Conservation (phyloP, 2,888 invertebrate genomes). For the Exephanes ischioxanthus region DNA sequence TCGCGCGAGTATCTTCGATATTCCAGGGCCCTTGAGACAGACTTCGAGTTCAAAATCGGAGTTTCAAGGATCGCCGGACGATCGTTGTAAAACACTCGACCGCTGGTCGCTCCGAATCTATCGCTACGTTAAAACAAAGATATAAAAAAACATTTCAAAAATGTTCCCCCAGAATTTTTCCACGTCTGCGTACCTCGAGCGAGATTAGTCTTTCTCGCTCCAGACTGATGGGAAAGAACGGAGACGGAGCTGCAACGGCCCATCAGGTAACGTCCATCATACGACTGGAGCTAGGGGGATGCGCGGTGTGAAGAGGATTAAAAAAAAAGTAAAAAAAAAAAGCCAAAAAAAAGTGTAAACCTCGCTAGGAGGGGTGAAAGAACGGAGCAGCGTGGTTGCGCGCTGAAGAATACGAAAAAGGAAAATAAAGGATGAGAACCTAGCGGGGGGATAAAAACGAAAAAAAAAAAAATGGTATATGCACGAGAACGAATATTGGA, state of each 20-base stretch:
- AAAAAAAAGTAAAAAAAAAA: conserved; percentile 25
- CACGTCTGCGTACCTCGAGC: neutral
- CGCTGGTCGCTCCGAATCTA: neutral
- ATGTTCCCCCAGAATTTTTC: conserved; percentile 1
- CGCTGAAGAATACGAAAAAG: conserved; percentile 53
- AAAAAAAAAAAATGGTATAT: neutral
- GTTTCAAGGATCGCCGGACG: neutral
- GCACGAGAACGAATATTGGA: conserved; percentile 14
- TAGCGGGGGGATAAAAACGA: conserved; percentile 29
- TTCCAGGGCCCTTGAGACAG: neutral
- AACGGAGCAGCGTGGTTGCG: conserved; percentile 34
- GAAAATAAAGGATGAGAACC: conserved; percentile 70
- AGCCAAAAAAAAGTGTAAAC: conserved; percentile 27
- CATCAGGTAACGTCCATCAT: conserved; percentile 10
- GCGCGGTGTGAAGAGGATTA: conserved; percentile 12
- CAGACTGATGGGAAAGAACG: neutral
- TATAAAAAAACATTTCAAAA: neutral
- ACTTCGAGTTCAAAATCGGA: neutral
- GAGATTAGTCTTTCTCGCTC: conserved; percentile 7
- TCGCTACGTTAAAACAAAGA: conserved; percentile 4
- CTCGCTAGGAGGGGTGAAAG: conserved; percentile 39
- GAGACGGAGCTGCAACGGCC: conserved; percentile 4
- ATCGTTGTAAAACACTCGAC: conserved; percentile 28
- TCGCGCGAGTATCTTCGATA: conserved; percentile 30
- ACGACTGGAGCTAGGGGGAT: neutral